A percentile compares a stretch with the other conserved stretches of the same genome.
phyloP scores from a whole-genome alignment of 92 coral and sea anemone genomes.

The Chrysogorgia sp. region DNA sequence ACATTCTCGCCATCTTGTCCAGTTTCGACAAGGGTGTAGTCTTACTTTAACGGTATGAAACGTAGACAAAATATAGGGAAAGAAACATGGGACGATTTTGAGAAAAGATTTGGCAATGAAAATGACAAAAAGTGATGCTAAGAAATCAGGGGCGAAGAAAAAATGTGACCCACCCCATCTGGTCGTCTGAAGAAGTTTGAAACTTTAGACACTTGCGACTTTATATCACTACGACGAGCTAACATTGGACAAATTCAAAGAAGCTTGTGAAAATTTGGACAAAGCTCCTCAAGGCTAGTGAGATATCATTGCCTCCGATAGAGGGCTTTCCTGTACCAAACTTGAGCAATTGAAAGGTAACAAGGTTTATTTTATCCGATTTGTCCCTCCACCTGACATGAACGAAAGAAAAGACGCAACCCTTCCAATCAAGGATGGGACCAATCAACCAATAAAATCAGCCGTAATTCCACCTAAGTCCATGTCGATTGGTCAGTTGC shows the following conservation, averaged over 20 bases:
- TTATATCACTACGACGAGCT: constrained; percentile 56
- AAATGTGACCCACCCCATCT: constrained; percentile 19
- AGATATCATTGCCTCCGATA: constrained; percentile 62
- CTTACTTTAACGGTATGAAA: no score
- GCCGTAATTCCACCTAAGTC: no score
- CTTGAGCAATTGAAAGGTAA: constrained; percentile 63
- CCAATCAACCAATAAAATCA: no score
- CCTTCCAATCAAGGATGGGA: no score
- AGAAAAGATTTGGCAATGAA: constrained; percentile 4
- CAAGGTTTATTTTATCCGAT: constrained; percentile 44
- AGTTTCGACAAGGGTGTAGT: no score
- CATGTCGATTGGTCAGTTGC: no score
- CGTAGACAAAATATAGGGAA: neutral
- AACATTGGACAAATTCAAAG: constrained; percentile 49
- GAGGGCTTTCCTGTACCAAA: constrained; percentile 65
- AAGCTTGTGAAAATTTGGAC: constrained; percentile 49
- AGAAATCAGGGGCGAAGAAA: no score
- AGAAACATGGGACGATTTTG: constrained; percentile 21
- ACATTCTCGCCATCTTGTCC: no score
- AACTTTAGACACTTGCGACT: constrained; percentile 64
- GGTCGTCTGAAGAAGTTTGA: constrained; percentile 54
- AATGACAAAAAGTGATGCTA: no score
- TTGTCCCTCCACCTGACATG: neutral
- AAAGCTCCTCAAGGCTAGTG: constrained; percentile 62
- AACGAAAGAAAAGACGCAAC: no score